Evolutionary conservation across 1,140 invertebrate genomes (phyloP), one percentile per base, ranked within the genome.

Genomic region (Hyles vespertilio): DNA sequence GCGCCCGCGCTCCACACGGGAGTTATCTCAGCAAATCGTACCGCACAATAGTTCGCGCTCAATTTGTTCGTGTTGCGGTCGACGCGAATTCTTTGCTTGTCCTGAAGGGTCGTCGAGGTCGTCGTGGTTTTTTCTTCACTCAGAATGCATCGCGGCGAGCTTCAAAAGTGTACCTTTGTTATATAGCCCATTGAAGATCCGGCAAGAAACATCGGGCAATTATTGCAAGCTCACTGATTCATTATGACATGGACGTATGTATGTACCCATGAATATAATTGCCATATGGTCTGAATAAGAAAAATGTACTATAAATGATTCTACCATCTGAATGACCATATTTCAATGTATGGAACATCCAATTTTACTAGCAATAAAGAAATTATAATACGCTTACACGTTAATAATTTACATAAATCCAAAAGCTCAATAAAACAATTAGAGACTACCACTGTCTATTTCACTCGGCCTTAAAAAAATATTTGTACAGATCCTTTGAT

Each of bases 11-110:
- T 64, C 73, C 68, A 74, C 77, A 80, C 79, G 72, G 83, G 78
- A 85, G 82, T 86, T 88, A 88, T 88, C 85, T 88, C 78, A 58
- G 75, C 76, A 76, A 85, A 86, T 86, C 85, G 81, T 80, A 81
- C 79, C 77, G 76, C 79, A 81, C 78, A 83, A 85, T 84, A 81
- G 77, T 82, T 82, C 71, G 72, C 79, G 74, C 73, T 87, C 79
- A 87, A 86, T 88, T 86, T 88, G 85, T 79, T 88, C 84, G 84
- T 88, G 76, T 88, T 88, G 84, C 82, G 78, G 77, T 83, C 78
- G 77, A 73, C 70, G 79, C 77, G 75, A 85, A 85, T 88, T 85
- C 84, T 84, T 86, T 67, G 81, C 79, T 80, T 75, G 77, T 84
- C 80, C 71, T 40, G 77, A 81, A 81, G 77, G 74, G 76, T 75